Evolutionary conservation across 2,888 invertebrate genomes (phyloP), one percentile per base, ranked within the genome.

Genomic region (Eledona agricola): DNA sequence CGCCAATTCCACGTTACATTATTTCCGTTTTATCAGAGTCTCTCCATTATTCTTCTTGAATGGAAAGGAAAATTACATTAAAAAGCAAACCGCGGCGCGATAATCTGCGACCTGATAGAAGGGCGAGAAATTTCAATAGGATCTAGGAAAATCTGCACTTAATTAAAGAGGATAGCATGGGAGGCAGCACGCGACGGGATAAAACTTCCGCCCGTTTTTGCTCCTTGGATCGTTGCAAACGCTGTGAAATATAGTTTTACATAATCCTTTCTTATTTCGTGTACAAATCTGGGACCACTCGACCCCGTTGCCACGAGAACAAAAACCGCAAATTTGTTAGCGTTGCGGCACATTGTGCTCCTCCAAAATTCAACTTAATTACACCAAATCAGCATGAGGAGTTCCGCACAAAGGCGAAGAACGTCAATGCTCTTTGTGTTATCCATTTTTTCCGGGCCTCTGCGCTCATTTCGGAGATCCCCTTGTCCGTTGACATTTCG

Each of bases 11-110:
- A 17, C 11, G 16, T 42, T 42, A 25, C 6, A 40, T 40, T 26
- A 42, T 42, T 42, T 42, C 19, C 37, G 9, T 25, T 25, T 38
- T 22, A 40, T 40, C 40, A 28, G 35, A 49, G 22, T 29, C 38
- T 49, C 31, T 3, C 32, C 38, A 45, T 45, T 45, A 45, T 45
- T 23, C 11, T 23, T 23, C 11, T 23, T 4, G 19, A 40, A 26
- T 40, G 28, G 11, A 22, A 16, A 29, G 28, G 47, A 15, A 47
- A 38, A 22, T 38, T 45, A 34, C 20, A 17, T 4, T 9, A 32
- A 16, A n/a, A 7, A 28, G 3, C 11, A 2, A 3, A 12, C 9
- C 6, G 31, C 16, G n/a, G 10, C 15, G 10, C 16, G 16, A 31
- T 31, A 31, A 5, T 10, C 7, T 11, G 10, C 7, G 26, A 26